Evolutionary conservation across 64 coral and sea anemone genomes (phyloP).

Genomic region (Exaiptasia diaphana): DNA sequence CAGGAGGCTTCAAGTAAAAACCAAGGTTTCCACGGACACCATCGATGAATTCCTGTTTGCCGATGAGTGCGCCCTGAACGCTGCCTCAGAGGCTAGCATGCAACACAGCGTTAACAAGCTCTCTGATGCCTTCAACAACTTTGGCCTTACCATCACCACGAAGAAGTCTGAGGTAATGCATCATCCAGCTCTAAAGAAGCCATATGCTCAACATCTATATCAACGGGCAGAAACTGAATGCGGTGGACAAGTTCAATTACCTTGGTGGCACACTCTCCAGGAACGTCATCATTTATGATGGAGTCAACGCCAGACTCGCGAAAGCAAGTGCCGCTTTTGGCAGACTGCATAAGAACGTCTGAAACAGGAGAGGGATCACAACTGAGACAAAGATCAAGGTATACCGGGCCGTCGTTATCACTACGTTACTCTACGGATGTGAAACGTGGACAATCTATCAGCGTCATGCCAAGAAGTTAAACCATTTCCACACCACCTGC

Average conservation of each 20-base stretch:
- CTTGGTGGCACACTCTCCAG: background rate
- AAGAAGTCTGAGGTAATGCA: background rate
- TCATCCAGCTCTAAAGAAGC: background rate
- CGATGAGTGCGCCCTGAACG: background rate
- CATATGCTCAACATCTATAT: background rate
- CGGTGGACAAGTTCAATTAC: background rate
- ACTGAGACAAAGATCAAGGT: background rate
- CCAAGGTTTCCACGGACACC: background rate
- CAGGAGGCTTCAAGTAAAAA: slow-evolving; percentile 3
- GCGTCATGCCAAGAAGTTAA: background rate
- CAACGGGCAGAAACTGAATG: background rate
- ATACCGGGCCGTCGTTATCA: background rate
- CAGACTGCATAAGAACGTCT: background rate
- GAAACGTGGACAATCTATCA: background rate
- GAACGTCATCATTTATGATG: background rate
- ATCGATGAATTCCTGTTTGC: slow-evolving; percentile 2
- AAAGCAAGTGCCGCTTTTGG: background rate
- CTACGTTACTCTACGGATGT: background rate
- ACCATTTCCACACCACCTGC: slow-evolving; percentile 1
- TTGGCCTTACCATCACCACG: background rate
- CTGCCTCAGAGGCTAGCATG: background rate
- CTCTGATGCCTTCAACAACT: background rate
- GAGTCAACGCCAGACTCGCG: background rate
- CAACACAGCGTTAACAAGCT: background rate
- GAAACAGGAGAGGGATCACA: background rate